These are phyloP conservation scores for Buathra laborator DNA, from an alignment of 2,888 invertebrate genomes.

Conservation along the genomic window DNA sequence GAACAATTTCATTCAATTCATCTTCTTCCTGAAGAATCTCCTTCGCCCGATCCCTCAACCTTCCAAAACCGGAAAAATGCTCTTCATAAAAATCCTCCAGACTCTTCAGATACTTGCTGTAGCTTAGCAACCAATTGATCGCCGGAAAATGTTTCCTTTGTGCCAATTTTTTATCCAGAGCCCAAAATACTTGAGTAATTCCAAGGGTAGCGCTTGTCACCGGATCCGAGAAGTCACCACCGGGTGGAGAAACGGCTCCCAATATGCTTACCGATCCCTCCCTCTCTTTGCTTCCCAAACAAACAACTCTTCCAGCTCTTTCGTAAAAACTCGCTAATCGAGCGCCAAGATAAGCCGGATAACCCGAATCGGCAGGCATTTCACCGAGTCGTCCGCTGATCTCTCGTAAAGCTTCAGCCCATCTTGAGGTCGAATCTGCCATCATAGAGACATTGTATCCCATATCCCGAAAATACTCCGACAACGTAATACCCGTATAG, in stretches of 20 bases:
- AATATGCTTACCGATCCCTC: slow-evolving; percentile 99
- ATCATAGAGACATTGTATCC: slow-evolving; percentile 98
- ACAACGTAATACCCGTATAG: slow-evolving; percentile 98
- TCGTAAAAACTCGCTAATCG: slow-evolving; percentile 99
- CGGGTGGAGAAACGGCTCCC: slow-evolving; percentile 99
- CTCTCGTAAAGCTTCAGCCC: slow-evolving; percentile 93
- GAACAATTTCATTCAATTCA: slow-evolving; percentile 99
- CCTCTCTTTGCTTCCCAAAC: slow-evolving; percentile 97
- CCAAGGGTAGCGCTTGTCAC: slow-evolving; percentile 98
- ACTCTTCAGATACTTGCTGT: slow-evolving; percentile 97
- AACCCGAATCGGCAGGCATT: slow-evolving; percentile 99
- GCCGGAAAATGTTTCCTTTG: slow-evolving; percentile 99
- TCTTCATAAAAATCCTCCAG: slow-evolving; percentile 99
- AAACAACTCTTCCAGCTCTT: slow-evolving; percentile 97
- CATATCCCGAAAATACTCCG: slow-evolving; percentile 99
- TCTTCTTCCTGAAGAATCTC: slow-evolving; percentile 98
- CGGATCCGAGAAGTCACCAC: slow-evolving; percentile 99
- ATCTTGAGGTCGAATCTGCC: slow-evolving; percentile 92
- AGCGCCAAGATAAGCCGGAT: slow-evolving; percentile 98
- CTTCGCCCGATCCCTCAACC: slow-evolving; percentile 95
- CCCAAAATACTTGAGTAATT: slow-evolving; percentile 99
- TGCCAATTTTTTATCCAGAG: slow-evolving; percentile 98
- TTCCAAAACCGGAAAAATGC: slow-evolving; percentile 97
- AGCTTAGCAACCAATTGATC: slow-evolving; percentile 99
- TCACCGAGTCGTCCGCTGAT: slow-evolving; percentile 99